phyloP scores from a whole-genome alignment of 2,888 invertebrate genomes.

The Octonoba sinensis region DNA sequence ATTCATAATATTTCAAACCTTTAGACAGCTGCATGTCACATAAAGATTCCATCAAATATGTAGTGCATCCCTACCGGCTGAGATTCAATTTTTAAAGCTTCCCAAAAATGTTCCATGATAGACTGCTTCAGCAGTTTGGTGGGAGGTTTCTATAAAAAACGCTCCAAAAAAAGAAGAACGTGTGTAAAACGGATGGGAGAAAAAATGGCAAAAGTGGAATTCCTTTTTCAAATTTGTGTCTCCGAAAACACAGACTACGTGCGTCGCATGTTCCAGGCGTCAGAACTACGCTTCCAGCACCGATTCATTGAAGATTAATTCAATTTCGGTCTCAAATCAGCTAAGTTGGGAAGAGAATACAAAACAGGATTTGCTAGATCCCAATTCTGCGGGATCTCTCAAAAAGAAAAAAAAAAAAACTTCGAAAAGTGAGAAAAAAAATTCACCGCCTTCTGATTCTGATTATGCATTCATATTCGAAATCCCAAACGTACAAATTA shows the following conservation, averaged over 20 bases:
- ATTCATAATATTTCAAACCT: too few species aligned
- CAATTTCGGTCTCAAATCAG: conserved; percentile 51
- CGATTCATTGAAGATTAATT: conserved; percentile 45
- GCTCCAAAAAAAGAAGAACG: too few species aligned
- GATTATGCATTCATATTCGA: not conserved
- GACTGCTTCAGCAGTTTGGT: too few species aligned
- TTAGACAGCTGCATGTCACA: too few species aligned
- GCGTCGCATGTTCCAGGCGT: conserved; percentile 4
- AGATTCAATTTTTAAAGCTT: too few species aligned
- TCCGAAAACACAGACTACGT: not conserved
- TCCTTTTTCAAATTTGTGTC: conserved; percentile 2
- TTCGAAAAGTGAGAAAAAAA: not conserved
- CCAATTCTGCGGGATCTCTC: not conserved
- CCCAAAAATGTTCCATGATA: too few species aligned
- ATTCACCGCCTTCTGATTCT: conserved; percentile 17
- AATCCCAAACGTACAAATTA: conserved; percentile 57
- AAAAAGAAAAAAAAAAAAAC: conserved; percentile 18
- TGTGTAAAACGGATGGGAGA: not conserved
- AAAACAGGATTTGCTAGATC: conserved; percentile 31
- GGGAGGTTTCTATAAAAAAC: too few species aligned
- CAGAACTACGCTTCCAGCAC: not conserved
- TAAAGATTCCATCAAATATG: too few species aligned
- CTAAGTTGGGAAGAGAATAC: conserved; percentile 17
- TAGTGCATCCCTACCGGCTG: too few species aligned
- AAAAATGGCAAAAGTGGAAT: not conserved